Percentiles rank a stretch among this genome's conserved stretches.
Conservation (phyloP, 2,797 vertebrate genomes). For the Lepidocolaptes lacrymiger region DNA sequence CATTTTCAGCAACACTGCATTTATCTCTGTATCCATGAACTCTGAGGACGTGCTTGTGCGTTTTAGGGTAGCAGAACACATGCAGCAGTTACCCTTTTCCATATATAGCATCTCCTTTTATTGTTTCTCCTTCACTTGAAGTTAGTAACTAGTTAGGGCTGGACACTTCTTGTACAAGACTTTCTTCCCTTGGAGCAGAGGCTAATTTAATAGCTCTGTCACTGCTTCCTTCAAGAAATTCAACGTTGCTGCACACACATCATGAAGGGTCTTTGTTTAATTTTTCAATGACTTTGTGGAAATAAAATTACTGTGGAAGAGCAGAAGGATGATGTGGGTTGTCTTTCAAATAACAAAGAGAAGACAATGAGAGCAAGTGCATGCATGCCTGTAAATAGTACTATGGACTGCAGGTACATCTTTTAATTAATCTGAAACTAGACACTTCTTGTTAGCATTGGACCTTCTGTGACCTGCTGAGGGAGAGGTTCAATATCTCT, state of each 20-base stretch:
- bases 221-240: background rate
- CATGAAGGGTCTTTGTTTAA: background rate
- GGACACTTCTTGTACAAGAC: background rate
- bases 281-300: background rate
- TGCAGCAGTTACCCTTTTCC: background rate
- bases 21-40: background rate
- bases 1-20: background rate
- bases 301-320: background rate
- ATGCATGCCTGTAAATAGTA: background rate
- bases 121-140: background rate
- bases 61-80: background rate
- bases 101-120: background rate
- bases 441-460: background rate
- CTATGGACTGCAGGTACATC: background rate
- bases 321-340: background rate
- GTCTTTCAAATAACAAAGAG: background rate
- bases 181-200: background rate
- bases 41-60: background rate
- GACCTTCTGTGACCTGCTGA: background rate
- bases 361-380: background rate
- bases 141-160: background rate
- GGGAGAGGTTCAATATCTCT: background rate
- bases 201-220: background rate
- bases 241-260: rapidly evolving
- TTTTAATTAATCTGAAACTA: background rate